These are phyloP conservation scores for Otus scops DNA, from an alignment of 2,797 vertebrate genomes.

Conservation along the genomic window DNA sequence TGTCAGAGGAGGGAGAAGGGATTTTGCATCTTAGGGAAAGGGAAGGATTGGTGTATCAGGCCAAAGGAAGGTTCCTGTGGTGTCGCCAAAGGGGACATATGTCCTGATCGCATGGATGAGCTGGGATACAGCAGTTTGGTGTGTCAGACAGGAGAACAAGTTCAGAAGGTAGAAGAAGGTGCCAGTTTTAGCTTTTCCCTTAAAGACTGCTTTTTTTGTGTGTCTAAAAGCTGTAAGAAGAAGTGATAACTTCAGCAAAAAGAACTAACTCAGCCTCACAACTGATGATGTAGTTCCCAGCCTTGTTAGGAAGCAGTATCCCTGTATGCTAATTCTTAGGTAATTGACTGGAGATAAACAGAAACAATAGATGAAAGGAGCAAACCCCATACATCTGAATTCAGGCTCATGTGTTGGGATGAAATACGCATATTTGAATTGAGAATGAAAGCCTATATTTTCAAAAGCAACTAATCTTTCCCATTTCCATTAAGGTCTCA, in stretches of 20 bases:
- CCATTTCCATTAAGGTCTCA: background rate
- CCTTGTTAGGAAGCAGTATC: background rate
- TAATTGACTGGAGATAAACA: background rate
- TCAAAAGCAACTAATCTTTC: background rate
- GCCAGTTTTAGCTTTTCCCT: background rate
- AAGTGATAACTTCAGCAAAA: background rate
- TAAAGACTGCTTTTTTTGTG: accelerated
- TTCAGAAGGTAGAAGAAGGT: background rate
- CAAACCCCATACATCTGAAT: background rate
- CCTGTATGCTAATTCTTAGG: background rate
- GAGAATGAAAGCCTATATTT: background rate
- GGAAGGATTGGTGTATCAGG: background rate
- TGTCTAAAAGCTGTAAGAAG: background rate
- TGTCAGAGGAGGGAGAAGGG: background rate
- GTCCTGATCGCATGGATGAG: background rate
- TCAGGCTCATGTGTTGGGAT: background rate
- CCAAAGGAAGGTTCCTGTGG: background rate
- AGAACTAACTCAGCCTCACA: background rate
- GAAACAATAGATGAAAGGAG: background rate
- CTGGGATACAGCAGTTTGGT: background rate
- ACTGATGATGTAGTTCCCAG: background rate
- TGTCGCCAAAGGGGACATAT: background rate
- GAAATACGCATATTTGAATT: background rate
- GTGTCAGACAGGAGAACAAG: background rate
- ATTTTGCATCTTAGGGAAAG: background rate